Conservation (phyloP, 2,113 vertebrate genomes). For the Seriola dumerili region DNA sequence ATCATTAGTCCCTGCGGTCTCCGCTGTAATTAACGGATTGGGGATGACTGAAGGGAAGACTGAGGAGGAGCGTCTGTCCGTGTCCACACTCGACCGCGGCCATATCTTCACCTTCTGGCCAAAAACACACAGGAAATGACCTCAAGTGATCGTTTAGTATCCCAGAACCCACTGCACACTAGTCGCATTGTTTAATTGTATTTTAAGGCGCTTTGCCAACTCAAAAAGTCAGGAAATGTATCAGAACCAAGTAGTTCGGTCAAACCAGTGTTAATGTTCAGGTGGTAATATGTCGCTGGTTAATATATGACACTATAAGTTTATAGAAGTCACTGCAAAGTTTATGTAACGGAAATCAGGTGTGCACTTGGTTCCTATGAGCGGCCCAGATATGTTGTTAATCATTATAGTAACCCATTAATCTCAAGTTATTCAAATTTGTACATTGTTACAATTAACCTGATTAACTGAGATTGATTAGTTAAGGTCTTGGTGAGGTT, state of each 20-base stretch:
- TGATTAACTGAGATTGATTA: too few relatives aligned
- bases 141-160: not conserved
- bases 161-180: not conserved
- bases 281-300: too few relatives aligned
- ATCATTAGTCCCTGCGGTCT: slow-evolving; percentile 69
- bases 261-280: too few relatives aligned
- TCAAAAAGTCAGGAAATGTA: not conserved
- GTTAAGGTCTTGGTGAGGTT: too few relatives aligned
- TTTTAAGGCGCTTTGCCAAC: not conserved
- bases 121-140: slow-evolving; percentile 23
- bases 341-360: too few relatives aligned
- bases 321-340: too few relatives aligned
- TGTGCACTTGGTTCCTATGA: not conserved
- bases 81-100: slow-evolving; percentile 11
- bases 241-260: not conserved
- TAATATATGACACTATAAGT: too few relatives aligned
- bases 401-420: not conserved
- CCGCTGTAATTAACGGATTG: slow-evolving; percentile 65
- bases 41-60: slow-evolving; percentile 49
- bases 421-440: not conserved
- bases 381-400: not conserved
- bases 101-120: slow-evolving; percentile 27
- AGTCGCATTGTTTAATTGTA: too few relatives aligned
- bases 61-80: slow-evolving; percentile 42
- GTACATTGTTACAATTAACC: not conserved